Evolutionary conservation across 35 echinoderm and acorn worm genomes (phyloP).

Genomic region (Nesometra sesokonis): DNA sequence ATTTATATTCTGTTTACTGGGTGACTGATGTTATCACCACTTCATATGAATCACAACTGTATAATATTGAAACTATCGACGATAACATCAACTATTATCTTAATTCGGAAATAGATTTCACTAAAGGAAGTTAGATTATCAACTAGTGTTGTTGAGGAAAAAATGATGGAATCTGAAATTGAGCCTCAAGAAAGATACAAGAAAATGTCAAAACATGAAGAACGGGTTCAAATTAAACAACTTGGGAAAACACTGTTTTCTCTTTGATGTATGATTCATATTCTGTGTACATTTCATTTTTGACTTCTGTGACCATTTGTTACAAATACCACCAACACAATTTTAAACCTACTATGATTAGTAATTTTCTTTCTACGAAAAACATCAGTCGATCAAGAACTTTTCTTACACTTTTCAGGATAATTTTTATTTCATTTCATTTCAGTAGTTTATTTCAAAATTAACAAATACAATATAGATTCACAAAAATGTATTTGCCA

Average conservation of each 20-base stretch:
- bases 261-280: background rate
- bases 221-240: background rate
- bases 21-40: background rate
- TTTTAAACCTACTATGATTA: too few species aligned
- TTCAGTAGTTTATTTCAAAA: too few species aligned
- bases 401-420: too few species aligned
- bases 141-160: background rate
- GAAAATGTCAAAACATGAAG: background rate
- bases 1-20: background rate
- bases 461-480: too few species aligned
- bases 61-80: background rate
- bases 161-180: background rate
- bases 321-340: too few species aligned
- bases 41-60: background rate
- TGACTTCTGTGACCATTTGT: too few species aligned
- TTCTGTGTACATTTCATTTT: background rate
- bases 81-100: background rate
- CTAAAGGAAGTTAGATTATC: background rate
- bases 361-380: too few species aligned
- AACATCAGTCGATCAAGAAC: too few species aligned
- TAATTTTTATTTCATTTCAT: too few species aligned
- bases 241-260: background rate
- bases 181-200: too few species aligned
- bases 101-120: background rate
- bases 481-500: too few species aligned